Percentiles rank a stretch among this genome's conserved stretches.
Conservation (phyloP, 1,140 invertebrate genomes). For the Tribolium castaneum region DNA sequence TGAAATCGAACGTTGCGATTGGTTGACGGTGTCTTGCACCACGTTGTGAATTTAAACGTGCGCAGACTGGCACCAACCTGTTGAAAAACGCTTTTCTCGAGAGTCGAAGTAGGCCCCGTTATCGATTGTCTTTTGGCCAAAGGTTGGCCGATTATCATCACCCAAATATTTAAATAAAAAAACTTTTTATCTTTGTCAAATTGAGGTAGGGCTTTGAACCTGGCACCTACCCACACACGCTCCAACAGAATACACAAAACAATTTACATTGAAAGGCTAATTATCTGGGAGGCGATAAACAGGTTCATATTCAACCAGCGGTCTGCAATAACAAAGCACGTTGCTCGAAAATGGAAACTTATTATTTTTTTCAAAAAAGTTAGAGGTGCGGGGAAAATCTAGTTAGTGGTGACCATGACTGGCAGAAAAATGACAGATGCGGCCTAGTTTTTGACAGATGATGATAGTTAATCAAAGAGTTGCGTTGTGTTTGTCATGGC, state of each 20-base stretch:
- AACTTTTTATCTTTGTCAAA: conserved; percentile 20
- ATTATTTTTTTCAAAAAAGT: background rate
- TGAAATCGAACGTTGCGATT: conserved; percentile 8
- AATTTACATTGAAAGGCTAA: conserved; percentile 46
- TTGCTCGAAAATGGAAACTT: too few relatives aligned
- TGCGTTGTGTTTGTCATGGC: background rate
- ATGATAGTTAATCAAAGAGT: background rate
- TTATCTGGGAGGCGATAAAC: conserved; percentile 41
- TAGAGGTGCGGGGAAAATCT: too few relatives aligned
- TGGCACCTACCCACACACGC: conserved; percentile 6
- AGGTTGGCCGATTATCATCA: conserved; percentile 10
- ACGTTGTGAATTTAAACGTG: conserved; percentile 34
- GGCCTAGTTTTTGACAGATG: background rate
- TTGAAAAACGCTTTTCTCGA: background rate
- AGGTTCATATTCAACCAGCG: conserved; percentile 5
- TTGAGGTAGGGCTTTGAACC: conserved; percentile 34
- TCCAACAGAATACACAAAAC: conserved; percentile 38
- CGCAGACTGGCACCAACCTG: conserved; percentile 36
- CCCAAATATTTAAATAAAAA: conserved; percentile 22
- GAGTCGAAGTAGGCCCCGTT: conserved; percentile 5
- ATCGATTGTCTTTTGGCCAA: conserved; percentile 20
- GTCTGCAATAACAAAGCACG: too few relatives aligned
- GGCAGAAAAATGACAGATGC: background rate
- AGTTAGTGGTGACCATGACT: too few relatives aligned
- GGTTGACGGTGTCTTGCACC: conserved; percentile 35